Evolutionary conservation across 2,888 invertebrate species (phyloP).

Genomic region (Pedicia rivosa): DNA sequence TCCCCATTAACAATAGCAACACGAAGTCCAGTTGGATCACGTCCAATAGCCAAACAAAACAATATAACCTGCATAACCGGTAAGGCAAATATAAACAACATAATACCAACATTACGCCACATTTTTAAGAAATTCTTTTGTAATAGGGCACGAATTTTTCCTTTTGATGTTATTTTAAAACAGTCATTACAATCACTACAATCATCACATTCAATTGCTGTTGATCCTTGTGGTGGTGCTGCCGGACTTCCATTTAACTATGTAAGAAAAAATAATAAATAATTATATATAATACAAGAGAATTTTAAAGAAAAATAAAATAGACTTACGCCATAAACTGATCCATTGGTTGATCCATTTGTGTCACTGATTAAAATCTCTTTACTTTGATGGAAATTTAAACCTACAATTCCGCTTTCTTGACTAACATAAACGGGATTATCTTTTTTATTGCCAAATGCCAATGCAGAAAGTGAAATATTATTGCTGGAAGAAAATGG

Average conservation of each 20-base stretch:
- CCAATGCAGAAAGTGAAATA: conserved; percentile 63
- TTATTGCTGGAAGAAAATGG: conserved; percentile 41
- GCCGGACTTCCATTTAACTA: neutral
- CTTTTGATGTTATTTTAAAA: conserved; percentile 53
- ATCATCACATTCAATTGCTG: conserved; percentile 8
- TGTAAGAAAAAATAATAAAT: neutral
- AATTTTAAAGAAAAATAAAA: neutral
- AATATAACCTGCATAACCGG: conserved; percentile 91
- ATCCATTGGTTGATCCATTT: conserved; percentile 43
- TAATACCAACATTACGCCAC: conserved; percentile 86
- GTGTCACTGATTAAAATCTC: conserved; percentile 66
- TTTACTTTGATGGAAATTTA: conserved; percentile 84
- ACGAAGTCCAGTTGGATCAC: conserved; percentile 68
- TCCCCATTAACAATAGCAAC: conserved; percentile 65
- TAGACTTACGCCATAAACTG: conserved; percentile 25
- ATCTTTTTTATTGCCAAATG: conserved; percentile 65
- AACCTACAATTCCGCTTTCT: conserved; percentile 72
- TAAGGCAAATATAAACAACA: conserved; percentile 84
- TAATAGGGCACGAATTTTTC: conserved; percentile 69
- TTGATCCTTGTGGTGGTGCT: conserved; percentile 1
- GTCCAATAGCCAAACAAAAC: conserved; percentile 82
- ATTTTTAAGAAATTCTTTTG: conserved; percentile 80
- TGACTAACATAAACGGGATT: conserved; percentile 73
- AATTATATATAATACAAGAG: neutral
- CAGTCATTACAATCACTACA: conserved; percentile 14